Conservation (phyloP, 2,888 invertebrate genomes). For the Seladonia tumulorum region DNA sequence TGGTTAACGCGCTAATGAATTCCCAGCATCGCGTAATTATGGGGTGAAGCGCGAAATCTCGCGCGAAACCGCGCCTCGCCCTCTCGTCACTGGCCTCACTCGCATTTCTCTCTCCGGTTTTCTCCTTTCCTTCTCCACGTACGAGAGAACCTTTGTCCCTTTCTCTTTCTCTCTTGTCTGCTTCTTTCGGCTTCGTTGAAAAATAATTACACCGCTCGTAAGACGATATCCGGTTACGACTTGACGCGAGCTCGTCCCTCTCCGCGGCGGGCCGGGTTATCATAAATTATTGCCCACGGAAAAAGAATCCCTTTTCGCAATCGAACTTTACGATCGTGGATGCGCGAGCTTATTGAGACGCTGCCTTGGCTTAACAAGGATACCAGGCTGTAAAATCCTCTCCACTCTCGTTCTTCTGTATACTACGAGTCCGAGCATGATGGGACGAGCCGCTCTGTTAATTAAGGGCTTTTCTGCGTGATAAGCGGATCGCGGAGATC, state of each 20-base stretch:
- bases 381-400: conserved; percentile 25
- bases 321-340: conserved; percentile 58
- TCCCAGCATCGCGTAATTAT: conserved; percentile 68
- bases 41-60: conserved; percentile 64
- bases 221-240: conserved; percentile 55
- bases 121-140: background rate
- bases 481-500: conserved; percentile 17
- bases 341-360: conserved; percentile 54
- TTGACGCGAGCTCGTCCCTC: conserved; percentile 47
- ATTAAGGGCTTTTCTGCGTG: conserved; percentile 37
- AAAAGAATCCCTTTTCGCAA: conserved; percentile 51
- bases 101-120: background rate
- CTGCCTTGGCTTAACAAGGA: conserved; percentile 54
- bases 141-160: background rate
- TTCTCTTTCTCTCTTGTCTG: background rate
- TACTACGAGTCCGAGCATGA: background rate
- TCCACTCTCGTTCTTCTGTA: background rate
- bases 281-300: conserved; percentile 56
- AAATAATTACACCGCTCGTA: conserved; percentile 63
- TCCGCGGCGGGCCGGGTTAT: conserved; percentile 34
- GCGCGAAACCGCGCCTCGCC: conserved; percentile 31
- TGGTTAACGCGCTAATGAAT: conserved; percentile 72
- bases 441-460: conserved; percentile 13
- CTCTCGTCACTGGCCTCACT: conserved; percentile 22
- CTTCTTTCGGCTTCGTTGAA: conserved; percentile 15